Evolutionary conservation across 1,140 invertebrate species (phyloP), one percentile per base, ranked within the genome.

Genomic region (Solenopsis fugax): DNA sequence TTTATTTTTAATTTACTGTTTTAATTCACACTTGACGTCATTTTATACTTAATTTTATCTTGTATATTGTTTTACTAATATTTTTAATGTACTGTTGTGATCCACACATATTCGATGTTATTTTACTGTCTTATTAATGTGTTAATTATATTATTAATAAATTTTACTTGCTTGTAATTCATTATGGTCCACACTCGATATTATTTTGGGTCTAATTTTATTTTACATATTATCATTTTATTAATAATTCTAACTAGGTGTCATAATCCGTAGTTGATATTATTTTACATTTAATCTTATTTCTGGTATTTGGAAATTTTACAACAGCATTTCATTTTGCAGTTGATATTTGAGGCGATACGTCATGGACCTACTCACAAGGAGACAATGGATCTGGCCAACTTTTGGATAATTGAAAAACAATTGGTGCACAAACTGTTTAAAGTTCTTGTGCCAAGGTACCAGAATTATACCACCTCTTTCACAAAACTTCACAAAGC

Each of bases 401-500:
- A 98, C 93, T 99, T 96, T 94, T 99, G 98, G 98, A 94, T 99
- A 56, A 90, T 97, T 73, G 98, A 99, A 90, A 99, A 99, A 92
- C 97, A 98, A 94, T 94, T 98, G 16, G 96, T 99, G 6, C 98
- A 99, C 91, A 99, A 99, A 95, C 94, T 99, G 56, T 99, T 99
- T 91, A 99, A 99, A 96, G 98, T 99, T 21, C 94, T 99, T 21
- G 98, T 97, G 29, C 98, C 98, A 13, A 95, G 98, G 73, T 99
- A 96, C 95, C 95, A 97, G 92, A 96, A 97, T 90, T 97, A 96
- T 89, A 96, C 96, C 52, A 93, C 96, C 9, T 96, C 97, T 1
- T 98, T 96, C 92, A 99, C 98, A 37, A 96, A 96, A 92, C 95
- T 98, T 89, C 96, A 97, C 77, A 97, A 96, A 92, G 97, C 97